Percentiles rank a stretch among this genome's conserved stretches.
Conservation (phyloP, 2,797 vertebrate species). For the Alcedo quadribrachys region DNA sequence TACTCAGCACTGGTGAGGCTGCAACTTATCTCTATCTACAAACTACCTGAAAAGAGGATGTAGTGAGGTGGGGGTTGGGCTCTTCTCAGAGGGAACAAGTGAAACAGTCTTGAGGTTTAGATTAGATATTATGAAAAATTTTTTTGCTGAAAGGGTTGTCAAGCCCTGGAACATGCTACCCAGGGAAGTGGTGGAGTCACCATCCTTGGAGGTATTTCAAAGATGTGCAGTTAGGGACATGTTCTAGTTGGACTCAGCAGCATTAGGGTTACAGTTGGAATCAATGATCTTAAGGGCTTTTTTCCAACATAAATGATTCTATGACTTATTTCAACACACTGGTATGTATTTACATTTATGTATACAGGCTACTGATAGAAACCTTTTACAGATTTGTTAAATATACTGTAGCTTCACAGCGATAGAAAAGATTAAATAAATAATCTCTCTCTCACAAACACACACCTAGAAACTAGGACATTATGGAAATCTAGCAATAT, state of each 20-base stretch:
- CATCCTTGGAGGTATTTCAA: neutral
- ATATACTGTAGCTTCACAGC: neutral
- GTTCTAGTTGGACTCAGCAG: neutral
- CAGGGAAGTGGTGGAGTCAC: neutral
- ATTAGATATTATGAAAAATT: neutral
- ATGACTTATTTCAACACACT: neutral
- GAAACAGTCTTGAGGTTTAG: neutral
- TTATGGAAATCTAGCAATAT: neutral
- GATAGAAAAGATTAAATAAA: neutral
- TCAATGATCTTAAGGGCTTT: neutral
- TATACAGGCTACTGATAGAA: neutral
- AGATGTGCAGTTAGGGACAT: neutral
- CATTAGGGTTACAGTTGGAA: neutral
- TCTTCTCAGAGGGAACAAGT: neutral
- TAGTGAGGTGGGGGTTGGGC: accelerated
- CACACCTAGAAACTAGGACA: neutral
- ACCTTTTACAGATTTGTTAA: neutral
- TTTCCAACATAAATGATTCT: neutral
- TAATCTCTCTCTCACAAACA: neutral
- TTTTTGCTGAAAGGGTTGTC: neutral
- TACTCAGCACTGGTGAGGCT: neutral
- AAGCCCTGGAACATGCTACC: neutral
- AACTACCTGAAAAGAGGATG: neutral
- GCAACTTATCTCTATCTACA: accelerated
- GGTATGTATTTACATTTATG: neutral